A percentile compares a stretch with the other conserved stretches of the same genome.
Conservation (phyloP, 2,888 invertebrate genomes). For the Chelonus formosanus region DNA sequence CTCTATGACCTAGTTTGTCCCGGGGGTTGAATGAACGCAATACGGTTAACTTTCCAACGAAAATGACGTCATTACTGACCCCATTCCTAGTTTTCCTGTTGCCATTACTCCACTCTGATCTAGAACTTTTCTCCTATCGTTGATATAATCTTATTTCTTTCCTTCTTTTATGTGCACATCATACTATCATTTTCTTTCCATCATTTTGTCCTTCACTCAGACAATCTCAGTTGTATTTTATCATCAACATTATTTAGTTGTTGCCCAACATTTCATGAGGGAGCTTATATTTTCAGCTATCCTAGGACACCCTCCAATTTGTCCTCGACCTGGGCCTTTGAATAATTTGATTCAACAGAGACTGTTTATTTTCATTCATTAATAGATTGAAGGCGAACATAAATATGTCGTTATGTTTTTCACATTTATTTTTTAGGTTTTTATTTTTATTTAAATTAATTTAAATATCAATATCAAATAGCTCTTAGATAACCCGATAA, state of each 20-base stretch:
- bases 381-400: too few species aligned
- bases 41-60: conserved; percentile 36
- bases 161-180: not conserved
- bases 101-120: conserved; percentile 16
- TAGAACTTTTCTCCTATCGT: not conserved
- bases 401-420: too few species aligned
- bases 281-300: conserved; percentile 31
- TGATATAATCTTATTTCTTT: not conserved
- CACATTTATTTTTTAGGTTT: too few species aligned
- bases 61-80: conserved; percentile 61
- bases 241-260: too few species aligned
- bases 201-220: too few species aligned
- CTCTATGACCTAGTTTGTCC: conserved; percentile 57
- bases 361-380: too few species aligned
- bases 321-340: conserved; percentile 30
- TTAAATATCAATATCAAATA: too few species aligned
- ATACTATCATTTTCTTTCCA: not conserved
- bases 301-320: not conserved
- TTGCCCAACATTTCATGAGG: conserved; percentile 19
- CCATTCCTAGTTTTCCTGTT: conserved; percentile 58
- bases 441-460: too few species aligned
- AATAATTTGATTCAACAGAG: not conserved
- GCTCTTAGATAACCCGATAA: too few species aligned
- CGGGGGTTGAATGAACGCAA: conserved; percentile 62
- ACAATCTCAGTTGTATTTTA: too few species aligned